Conservation (phyloP, 2,797 vertebrate species). For the Salarias fasciatus region DNA sequence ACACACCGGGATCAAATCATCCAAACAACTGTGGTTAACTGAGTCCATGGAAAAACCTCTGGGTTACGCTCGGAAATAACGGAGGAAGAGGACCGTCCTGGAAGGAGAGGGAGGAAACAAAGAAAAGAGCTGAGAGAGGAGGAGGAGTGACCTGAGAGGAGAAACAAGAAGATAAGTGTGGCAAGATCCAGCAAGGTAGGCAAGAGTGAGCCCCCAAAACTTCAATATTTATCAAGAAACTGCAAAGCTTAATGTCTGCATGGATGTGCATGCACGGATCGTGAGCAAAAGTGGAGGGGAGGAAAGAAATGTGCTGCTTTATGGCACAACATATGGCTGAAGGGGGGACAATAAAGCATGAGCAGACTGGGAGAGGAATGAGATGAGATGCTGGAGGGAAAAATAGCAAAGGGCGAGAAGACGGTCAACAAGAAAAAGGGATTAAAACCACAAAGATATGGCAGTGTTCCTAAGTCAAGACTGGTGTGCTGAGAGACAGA, state of each 20-base stretch:
- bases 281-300: neutral
- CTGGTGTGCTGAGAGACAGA: slow-evolving; percentile 12
- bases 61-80: slow-evolving; percentile 43
- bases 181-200: slow-evolving; percentile 67
- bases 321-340: slow-evolving; percentile 1
- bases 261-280: neutral
- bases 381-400: neutral
- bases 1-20: slow-evolving; percentile 21
- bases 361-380: slow-evolving; percentile 2
- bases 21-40: slow-evolving; percentile 37
- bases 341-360: neutral
- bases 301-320: neutral
- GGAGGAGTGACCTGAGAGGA: slow-evolving; percentile 41
- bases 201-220: slow-evolving; percentile 20
- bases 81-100: slow-evolving; percentile 21
- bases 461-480: slow-evolving; percentile 11
- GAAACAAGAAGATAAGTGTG: slow-evolving; percentile 14
- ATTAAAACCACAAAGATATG: neutral
- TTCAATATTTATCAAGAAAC: neutral
- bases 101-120: slow-evolving; percentile 48
- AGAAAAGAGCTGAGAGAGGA: slow-evolving; percentile 37
- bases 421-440: neutral
- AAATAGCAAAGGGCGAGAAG: neutral
- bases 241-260: neutral
- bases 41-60: slow-evolving; percentile 29